phyloP scores from a whole-genome alignment of 2,888 invertebrate species.

The Clivina fossor region DNA sequence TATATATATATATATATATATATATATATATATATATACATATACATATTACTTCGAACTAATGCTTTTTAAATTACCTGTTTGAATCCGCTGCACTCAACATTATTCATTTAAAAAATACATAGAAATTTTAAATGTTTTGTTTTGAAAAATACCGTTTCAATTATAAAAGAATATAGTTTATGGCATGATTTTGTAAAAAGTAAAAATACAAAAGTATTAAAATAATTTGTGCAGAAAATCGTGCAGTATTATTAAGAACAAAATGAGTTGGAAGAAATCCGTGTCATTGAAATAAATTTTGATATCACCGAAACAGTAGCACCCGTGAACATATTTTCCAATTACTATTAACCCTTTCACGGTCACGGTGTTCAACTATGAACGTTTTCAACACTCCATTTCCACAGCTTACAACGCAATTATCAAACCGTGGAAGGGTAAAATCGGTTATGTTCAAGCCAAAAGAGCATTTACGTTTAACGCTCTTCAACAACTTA shows the following conservation, averaged over 20 bases:
- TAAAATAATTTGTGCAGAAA: neutral
- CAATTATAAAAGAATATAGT: too few relatives aligned
- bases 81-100: too few relatives aligned
- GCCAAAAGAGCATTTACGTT: conserved; percentile 23
- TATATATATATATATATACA: too few relatives aligned
- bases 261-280: neutral
- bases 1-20: too few relatives aligned
- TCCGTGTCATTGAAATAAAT: conserved; percentile 8
- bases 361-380: conserved; percentile 25
- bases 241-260: neutral
- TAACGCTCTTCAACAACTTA: neutral
- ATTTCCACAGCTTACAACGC: conserved; percentile 28
- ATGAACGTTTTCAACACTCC: conserved; percentile 26
- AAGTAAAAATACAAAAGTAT: neutral
- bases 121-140: too few relatives aligned
- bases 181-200: too few relatives aligned
- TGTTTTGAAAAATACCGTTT: too few relatives aligned
- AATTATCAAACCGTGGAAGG: conserved; percentile 29
- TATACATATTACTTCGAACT: too few relatives aligned
- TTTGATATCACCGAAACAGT: conserved; percentile 14
- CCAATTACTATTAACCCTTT: conserved; percentile 26
- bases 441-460: conserved; percentile 26
- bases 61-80: too few relatives aligned
- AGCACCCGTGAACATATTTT: conserved; percentile 24
- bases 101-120: too few relatives aligned